Conservation (phyloP, 2,888 invertebrate genomes). For the Heteromyza rotundicornis region DNA sequence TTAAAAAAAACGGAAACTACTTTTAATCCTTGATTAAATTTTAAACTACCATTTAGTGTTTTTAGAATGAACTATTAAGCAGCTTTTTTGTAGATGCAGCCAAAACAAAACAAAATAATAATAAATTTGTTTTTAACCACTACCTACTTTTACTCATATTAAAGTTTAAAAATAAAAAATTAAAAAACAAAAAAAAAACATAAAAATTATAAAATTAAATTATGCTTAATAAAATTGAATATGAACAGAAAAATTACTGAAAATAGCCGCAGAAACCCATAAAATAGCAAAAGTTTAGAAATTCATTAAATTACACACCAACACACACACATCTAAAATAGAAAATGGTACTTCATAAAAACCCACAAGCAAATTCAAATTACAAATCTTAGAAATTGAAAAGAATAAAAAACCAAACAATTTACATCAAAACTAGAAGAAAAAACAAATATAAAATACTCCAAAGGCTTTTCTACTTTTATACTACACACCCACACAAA, state of each 20-base stretch:
- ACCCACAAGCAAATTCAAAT: too few relatives aligned
- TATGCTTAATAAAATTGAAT: conserved; percentile 10
- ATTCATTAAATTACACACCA: neutral
- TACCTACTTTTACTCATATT: too few relatives aligned
- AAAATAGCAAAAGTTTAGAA: conserved; percentile 19
- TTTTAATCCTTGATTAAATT: neutral
- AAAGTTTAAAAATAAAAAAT: too few relatives aligned
- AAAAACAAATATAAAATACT: conserved; percentile 17
- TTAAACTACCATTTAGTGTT: neutral
- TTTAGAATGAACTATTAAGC: conserved; percentile 23
- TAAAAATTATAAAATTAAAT: neutral
- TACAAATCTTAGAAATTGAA: neutral
- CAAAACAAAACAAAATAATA: conserved; percentile 25
- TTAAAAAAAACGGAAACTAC: conserved; percentile 38
- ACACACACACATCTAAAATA: neutral
- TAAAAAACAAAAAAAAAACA: too few relatives aligned
- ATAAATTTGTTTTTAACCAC: conserved; percentile 25
- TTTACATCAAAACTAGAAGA: conserved; percentile 24
- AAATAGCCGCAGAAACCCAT: conserved; percentile 7
- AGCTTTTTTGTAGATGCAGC: conserved; percentile 49
- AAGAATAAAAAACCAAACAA: neutral
- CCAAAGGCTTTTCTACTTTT: conserved; percentile 37
- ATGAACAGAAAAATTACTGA: neutral
- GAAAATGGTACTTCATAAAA: too few relatives aligned
- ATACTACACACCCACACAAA: conserved; percentile 32